Evolutionary conservation across 2,888 invertebrate genomes (phyloP), one percentile per base, ranked within the genome.

Genomic region (Parochlus steinenii): DNA sequence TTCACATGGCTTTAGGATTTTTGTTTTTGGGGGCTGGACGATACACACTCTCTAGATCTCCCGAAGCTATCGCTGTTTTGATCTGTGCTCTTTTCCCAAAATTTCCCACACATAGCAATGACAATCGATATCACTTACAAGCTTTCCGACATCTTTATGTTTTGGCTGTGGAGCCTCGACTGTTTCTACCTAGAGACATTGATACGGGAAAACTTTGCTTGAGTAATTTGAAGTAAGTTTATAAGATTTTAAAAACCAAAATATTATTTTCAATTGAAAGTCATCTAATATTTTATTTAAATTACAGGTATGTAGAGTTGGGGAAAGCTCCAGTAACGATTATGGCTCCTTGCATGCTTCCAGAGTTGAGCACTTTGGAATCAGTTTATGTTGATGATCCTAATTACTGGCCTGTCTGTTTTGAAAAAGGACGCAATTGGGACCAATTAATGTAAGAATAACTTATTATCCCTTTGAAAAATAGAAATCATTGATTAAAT

Each of bases 51-150:
- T 72, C 79, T 10, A 81, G 87, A 33, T 72, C 80, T 3, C 80
- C 87, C 3, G 71, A 74, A 22, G 77, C 90, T 0, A 72, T 97
- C 6, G 95, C 92, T 0, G 86, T 90, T 0, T 61, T 97, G 40
- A 63, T 98, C 26, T 85, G 87, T 46, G 83, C 97, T 0, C 80
- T 95, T 54, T 98, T 90, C 59, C 98, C 98, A 1, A 90, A 93
- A 55, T 95, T 90, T 58, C 93, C 95, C 12, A 87, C 82, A 2
- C 90, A 92, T 52, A 89, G 90, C 48, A 87, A 86, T 51, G 97
- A 98, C 49, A 97, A 97, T 55, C 76, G 92, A 44, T 93, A 93
- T 54, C 97, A 98, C 55, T 64, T 98, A 37, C 97, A 98, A 69
- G 95, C 97, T 0, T 78, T 98, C 50, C 68, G 97, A 2, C 97